A percentile compares a stretch with the other conserved stretches of the same genome.
Conservation (phyloP, 2,797 vertebrate genomes). For the Artibeus lituratus region DNA sequence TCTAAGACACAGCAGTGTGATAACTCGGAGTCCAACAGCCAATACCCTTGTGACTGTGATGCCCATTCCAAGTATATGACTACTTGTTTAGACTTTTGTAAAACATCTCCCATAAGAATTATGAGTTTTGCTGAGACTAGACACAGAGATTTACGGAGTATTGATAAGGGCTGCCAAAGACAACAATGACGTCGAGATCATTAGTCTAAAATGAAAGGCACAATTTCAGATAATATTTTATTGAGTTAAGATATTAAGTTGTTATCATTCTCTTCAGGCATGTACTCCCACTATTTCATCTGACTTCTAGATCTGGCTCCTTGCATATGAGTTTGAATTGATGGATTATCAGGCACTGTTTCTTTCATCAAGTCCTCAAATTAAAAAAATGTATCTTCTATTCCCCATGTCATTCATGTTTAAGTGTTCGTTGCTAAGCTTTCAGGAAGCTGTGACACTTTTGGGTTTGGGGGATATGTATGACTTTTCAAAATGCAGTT, state of each 20-base stretch:
- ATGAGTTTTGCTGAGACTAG: not conserved
- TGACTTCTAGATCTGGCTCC: not conserved
- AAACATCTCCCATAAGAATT: not conserved
- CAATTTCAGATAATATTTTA: not conserved
- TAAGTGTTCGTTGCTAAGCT: not conserved
- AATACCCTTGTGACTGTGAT: not conserved
- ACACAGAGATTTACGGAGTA: not conserved
- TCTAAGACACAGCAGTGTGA: not conserved
- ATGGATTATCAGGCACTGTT: not conserved
- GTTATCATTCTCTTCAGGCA: not conserved
- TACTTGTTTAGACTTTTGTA: not conserved
- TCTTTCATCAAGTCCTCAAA: not conserved
- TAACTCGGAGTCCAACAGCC: not conserved
- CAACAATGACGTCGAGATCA: not conserved
- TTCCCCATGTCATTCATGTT: not conserved
- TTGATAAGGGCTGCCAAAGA: not conserved
- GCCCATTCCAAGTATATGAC: not conserved
- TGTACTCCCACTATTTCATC: not conserved
- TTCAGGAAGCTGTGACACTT: not conserved
- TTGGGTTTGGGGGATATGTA: not conserved
- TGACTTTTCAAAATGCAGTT: slow-evolving; percentile 18
- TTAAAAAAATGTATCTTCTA: not conserved
- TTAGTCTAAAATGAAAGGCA: not conserved
- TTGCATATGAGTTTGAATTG: not conserved
- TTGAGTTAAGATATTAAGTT: not conserved